Percentiles rank a stretch among this genome's conserved stretches.
phyloP scores from a whole-genome alignment of 2,888 invertebrate species.

The Cylindroiulus punctatus region DNA sequence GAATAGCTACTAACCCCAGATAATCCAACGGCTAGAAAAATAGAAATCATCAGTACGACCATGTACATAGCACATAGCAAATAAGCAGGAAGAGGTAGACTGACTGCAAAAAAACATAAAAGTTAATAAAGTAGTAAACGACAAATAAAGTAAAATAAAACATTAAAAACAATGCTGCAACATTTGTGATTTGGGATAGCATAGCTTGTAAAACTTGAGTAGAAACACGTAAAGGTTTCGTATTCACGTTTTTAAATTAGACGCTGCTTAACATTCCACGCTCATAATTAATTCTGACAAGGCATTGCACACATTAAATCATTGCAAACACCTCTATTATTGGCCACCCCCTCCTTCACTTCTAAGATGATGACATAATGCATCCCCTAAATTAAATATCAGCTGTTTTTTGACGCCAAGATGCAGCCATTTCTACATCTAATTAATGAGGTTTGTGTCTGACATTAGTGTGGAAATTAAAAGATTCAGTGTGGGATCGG shows the following conservation, averaged over 20 bases:
- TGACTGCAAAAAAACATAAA: constrained; percentile 50
- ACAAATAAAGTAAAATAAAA: not conserved
- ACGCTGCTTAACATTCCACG: too few relatives aligned
- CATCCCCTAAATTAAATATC: too few relatives aligned
- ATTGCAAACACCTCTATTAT: too few relatives aligned
- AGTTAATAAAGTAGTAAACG: not conserved
- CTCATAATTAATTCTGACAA: too few relatives aligned
- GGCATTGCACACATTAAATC: too few relatives aligned
- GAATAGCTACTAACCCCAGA: constrained; percentile 49
- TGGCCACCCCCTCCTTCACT: too few relatives aligned
- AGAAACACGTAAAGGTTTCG: too few relatives aligned
- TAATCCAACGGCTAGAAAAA: constrained; percentile 54
- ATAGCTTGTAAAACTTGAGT: too few relatives aligned
- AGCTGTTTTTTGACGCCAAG: not conserved
- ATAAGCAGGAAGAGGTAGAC: constrained; percentile 56
- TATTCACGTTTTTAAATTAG: too few relatives aligned
- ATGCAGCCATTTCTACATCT: not conserved
- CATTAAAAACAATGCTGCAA: not conserved
- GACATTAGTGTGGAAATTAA: constrained; percentile 16
- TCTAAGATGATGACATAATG: too few relatives aligned
- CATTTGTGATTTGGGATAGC: too few relatives aligned
- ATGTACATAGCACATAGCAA: constrained; percentile 56
- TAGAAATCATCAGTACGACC: constrained; percentile 4
- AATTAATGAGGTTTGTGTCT: not conserved
- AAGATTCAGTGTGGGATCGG: not conserved